These are phyloP conservation scores for Caenorhabditis macrosperma DNA, from an alignment of 2,888 invertebrate species.

Conservation along the genomic window DNA sequence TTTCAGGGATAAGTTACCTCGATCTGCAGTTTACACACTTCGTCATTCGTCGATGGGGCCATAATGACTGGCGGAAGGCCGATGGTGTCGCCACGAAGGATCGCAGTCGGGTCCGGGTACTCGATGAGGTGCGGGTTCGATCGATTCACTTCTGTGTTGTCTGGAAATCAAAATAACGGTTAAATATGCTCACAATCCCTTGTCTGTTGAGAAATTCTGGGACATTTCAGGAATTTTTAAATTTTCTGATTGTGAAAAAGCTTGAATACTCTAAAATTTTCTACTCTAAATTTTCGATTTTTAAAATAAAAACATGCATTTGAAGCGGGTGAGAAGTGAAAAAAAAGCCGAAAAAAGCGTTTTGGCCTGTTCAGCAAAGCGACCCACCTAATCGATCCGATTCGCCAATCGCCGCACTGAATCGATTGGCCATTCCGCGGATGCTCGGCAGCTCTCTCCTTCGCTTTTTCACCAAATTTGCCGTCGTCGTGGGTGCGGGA, in stretches of 20 bases:
- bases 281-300: too few relatives aligned
- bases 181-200: too few relatives aligned
- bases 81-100: constrained; percentile 26
- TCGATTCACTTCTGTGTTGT: constrained; percentile 33
- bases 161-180: too few relatives aligned
- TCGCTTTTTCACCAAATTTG: constrained; percentile 37
- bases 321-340: too few relatives aligned
- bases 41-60: constrained; percentile 63
- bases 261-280: too few relatives aligned
- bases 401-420: constrained; percentile 58
- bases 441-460: constrained; percentile 36
- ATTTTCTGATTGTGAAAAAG: too few relatives aligned
- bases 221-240: too few relatives aligned
- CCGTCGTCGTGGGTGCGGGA: constrained; percentile 37
- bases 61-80: constrained; percentile 65
- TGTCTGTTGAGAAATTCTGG: too few relatives aligned
- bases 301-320: too few relatives aligned
- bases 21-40: constrained; percentile 68
- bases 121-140: constrained; percentile 44
- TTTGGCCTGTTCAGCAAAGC: too few relatives aligned
- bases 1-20: too few relatives aligned
- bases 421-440: constrained; percentile 57
- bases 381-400: constrained; percentile 52
- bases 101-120: constrained; percentile 22
- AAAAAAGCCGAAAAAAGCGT: too few relatives aligned